Base-by-base conservation (phyloP, 2,888 invertebrate species). In the Opisthograptis luteolata region DNA sequence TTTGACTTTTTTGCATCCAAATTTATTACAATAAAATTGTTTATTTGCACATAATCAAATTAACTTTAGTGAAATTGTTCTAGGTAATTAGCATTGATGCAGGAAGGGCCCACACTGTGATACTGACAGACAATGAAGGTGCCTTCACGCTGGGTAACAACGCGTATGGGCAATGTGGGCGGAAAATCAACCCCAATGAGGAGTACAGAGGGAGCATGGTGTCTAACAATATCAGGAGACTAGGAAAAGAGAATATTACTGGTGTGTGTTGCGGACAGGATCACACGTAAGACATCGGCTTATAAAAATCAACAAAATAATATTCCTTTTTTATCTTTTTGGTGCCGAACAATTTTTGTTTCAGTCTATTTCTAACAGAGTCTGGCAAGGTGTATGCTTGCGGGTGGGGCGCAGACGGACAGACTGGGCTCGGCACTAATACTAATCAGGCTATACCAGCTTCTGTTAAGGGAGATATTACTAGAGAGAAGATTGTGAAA, bases 381-480 rank as follows among this genome's bases (percentile, higher is more conserved):
- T 87, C 92, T 13, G 98, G 99, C 0, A 92, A 93, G 64, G 95
- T 99, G 2, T 98, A 93, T 73, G 92, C 96, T 0, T 98, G 97
- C 81, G 99, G 99, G 0, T 96, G 97, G 95, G 96, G 98, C 19
- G 95, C 97, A 0, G 98, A 99, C 83, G 99, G 99, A 0, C 99
- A 99, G 87, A 97, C 97, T 0, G 98, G 96, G 0, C 86, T 95
- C 6, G 96, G 95, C 0, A 92, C 92, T 63, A 96, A 91, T 70
- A 83, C 92, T 13, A 93, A 93, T 45, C 91, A 92, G 40, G 91
- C 92, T 1, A 70, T 83, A 56, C 94, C 95, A 1, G 89, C 91
- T 0, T 76, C 87, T 27, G 93, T 96, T 0, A 91, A 93, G 55
- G 99, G 98, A 0, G 98, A 98, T 72, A 93, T 98, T 42, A 92